Base-by-base conservation (phyloP, 2,888 invertebrate species). In the Acanthococcus lagerstroemiae region DNA sequence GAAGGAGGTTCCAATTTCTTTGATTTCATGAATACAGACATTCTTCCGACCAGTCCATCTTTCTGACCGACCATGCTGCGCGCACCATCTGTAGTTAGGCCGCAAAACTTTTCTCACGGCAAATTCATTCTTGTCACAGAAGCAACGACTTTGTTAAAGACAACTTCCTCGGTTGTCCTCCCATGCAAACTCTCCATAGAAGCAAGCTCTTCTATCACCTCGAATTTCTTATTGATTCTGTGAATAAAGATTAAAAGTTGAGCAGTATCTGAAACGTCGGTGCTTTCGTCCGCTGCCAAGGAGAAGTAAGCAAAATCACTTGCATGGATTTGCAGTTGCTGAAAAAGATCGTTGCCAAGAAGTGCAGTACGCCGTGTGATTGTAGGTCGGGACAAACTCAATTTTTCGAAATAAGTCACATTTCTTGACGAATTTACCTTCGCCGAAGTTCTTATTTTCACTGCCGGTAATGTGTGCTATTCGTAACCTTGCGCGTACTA, bases 61-160 rank as follows among this genome's bases (percentile, higher is more conserved):
- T 61, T 61, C 50, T 30, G 46, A 61, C 61, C 50, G 24, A 21
- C 45, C 37, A 61, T 61, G 37, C 24, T 12, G 30, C 27, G 52
- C 24, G 46, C 65, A 46, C 55, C 55, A 12, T 55, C 48, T 22
- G 55, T 65, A 27, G 26, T 65, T n/a, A 65, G 12, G 24, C 26
- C 55, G 22, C 44, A 37, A 15, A 65, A 26, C n/a, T 37, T 55
- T 45, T 65, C n/a, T 54, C 61, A 61, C 37, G 37, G 5, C 54
- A 65, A 26, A 55, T 45, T 55, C 27, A 46, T 46, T 55, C 26
- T 55, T 55, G 19, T 44, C 46, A 27, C 55, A 45, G 46, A 25
- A 45, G 54, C 27, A 44, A 54, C 25, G 27, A 65, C 24, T 4
- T 26, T 25, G 27, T 55, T 24, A 55, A 65, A 65, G 19, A 46